Evolutionary conservation across 2,888 invertebrate genomes (phyloP), one percentile per base, ranked within the genome.

Genomic region (Eugnorisma glareosa): DNA sequence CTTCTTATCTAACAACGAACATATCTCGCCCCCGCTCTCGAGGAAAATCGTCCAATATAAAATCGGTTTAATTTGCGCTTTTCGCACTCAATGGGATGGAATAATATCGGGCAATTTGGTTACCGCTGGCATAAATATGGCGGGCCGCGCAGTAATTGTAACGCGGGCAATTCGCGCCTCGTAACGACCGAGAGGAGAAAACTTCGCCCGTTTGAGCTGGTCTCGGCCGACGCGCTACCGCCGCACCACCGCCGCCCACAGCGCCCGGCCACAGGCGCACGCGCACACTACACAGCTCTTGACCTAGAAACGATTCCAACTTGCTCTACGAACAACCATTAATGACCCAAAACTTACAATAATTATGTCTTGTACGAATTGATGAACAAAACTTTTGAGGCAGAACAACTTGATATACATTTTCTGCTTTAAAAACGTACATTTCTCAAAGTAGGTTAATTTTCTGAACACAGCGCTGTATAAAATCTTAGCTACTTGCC

Each of bases 1-100:
- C 91, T 93, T 93, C 96, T 96, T 96, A 96, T 96, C 96, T 96
- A 93, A 94, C 94, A 93, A 92, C 94, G 95, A 94, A 95, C 95
- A 95, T 96, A 96, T 96, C 96, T 96, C 94, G 95, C 95, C 94
- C 94, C 94, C 94, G 95, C 94, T 94, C 93, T 94, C 91, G 91
- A 93, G 93, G 96, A 95, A 95, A 96, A 96, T 96, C 96, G 94
- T 96, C 96, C 95, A 96, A 96, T 96, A 96, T 96, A 96, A 96
- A 96, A 96, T 96, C 96, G 96, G 96, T 96, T 96, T 96, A 96
- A 96, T 96, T 96, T 96, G 96, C 96, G 96, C 96, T 96, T 96
- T 96, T 96, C 96, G 95, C 96, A 96, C 96, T 96, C 96, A 96
- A 96, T 96, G 96, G 96, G 96, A 96, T 94, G 96, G 96, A 96